Percentiles rank a stretch among this genome's conserved stretches.
phyloP scores from a whole-genome alignment of 2,113 vertebrate species.

The Thermophis baileyi region DNA sequence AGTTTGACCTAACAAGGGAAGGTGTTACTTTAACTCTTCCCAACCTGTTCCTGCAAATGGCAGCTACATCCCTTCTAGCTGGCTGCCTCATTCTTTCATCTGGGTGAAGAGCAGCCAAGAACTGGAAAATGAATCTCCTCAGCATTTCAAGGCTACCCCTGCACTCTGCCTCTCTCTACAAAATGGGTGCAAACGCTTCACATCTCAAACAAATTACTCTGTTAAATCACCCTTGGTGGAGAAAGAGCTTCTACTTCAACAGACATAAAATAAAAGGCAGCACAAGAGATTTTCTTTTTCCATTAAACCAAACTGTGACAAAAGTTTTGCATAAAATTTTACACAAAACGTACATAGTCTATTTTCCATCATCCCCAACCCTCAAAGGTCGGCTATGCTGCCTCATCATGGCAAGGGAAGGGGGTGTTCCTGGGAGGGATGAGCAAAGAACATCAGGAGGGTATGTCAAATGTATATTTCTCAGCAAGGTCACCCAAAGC shows the following conservation, averaged over 20 bases:
- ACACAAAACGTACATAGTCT: not conserved
- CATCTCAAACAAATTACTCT: conserved; percentile 60
- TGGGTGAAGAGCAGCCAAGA: conserved; percentile 34
- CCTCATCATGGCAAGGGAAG: not conserved
- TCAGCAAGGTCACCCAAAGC: not conserved
- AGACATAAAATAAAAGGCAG: conserved; percentile 50
- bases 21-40: conserved; percentile 7
- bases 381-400: not conserved
- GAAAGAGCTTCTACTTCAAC: conserved; percentile 47
- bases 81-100: conserved; percentile 31
- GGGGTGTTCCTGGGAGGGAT: not conserved
- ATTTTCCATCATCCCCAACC: not conserved
- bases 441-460: not conserved
- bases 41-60: not conserved
- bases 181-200: conserved; percentile 54
- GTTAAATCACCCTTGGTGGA: conserved; percentile 61
- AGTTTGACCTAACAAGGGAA: conserved; percentile 18
- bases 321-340: not conserved
- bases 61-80: conserved; percentile 31
- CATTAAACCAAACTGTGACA: not conserved
- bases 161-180: conserved; percentile 15
- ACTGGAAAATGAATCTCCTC: conserved; percentile 37
- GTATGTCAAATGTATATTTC: not conserved
- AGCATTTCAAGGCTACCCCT: conserved; percentile 43
- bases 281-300: not conserved